Evolutionary conservation across 2,888 invertebrate species (phyloP), one percentile per base, ranked within the genome.

Genomic region (Athalia cordata): DNA sequence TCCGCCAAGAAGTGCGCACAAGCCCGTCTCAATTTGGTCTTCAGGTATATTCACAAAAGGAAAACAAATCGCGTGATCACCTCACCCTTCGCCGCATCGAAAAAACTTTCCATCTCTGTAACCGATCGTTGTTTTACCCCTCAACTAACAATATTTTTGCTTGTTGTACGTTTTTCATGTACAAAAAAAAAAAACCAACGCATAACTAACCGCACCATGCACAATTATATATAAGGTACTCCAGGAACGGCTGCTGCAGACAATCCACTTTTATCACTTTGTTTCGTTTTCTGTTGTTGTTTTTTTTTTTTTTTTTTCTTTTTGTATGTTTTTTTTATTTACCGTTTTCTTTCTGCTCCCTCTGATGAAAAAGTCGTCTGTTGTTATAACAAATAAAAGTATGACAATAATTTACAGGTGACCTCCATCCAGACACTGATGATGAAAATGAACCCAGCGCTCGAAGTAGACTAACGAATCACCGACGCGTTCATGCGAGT

Each of bases 381-480:
- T 47, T 4, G 9, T 64, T 29, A 29, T 29, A 29, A 29, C 29
- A 29, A 29, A 29, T 29, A 29, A 29, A 29, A 29, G 29, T 29
- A 29, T 29, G 29, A 45, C 43, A 64, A 11, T 70, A 77, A 76
- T 57, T n/a, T 64, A 6, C 82, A 89, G 89, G 87, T 68, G 87
- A 88, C 80, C 87, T 86, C 81, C 86, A 87, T 82, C 86, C 85
- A 75, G 88, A 89, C 81, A 87, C 88, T 78, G 87, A 89, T 82
- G 88, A 88, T 78, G 89, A 89, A 81, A 86, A 86, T 79, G 88
- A 89, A 80, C 78, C 88, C 79, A 89, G 88, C 79, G 85, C 86
- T 45, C 82, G 85, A 47, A 89, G 88, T 81, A 87, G 87, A 81
- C 81, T 85, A 62, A 57, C 88, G 72, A 84, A 86, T 83, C 87